A percentile compares a stretch with the other conserved stretches of the same genome.
Conservation (phyloP, 1,140 invertebrate species). For the Heliconius hermathena region DNA sequence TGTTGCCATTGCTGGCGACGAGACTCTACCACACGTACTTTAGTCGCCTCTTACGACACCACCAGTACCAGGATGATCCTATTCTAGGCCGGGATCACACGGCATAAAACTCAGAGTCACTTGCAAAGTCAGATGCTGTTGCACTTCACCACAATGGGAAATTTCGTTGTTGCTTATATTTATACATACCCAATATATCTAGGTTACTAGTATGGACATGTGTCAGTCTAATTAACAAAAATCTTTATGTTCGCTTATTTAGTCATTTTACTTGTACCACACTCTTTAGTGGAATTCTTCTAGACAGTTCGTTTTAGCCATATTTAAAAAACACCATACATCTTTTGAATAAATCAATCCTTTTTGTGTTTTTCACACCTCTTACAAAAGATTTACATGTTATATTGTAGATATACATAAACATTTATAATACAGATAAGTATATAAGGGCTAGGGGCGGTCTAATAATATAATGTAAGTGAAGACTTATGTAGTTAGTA, state of each 20-base stretch:
- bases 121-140: too few relatives aligned
- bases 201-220: too few relatives aligned
- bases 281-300: neutral
- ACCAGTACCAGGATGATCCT: too few relatives aligned
- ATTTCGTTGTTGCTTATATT: too few relatives aligned
- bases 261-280: neutral
- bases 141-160: too few relatives aligned
- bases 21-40: too few relatives aligned
- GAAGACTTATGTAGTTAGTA: too few relatives aligned
- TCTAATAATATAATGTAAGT: neutral
- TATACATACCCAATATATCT: too few relatives aligned
- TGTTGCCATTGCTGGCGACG: too few relatives aligned
- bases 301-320: slow-evolving; percentile 19
- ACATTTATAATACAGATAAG: neutral
- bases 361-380: slow-evolving; percentile 2
- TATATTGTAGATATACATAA: neutral
- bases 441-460: neutral
- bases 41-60: too few relatives aligned
- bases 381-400: neutral
- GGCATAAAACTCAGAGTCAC: too few relatives aligned
- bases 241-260: neutral
- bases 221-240: neutral
- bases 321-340: slow-evolving; percentile 4
- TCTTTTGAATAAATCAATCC: neutral
- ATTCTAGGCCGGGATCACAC: too few relatives aligned